These are phyloP conservation scores for Syngnathus scovelli DNA, from an alignment of 2,113 vertebrate genomes.

Conservation along the genomic window DNA sequence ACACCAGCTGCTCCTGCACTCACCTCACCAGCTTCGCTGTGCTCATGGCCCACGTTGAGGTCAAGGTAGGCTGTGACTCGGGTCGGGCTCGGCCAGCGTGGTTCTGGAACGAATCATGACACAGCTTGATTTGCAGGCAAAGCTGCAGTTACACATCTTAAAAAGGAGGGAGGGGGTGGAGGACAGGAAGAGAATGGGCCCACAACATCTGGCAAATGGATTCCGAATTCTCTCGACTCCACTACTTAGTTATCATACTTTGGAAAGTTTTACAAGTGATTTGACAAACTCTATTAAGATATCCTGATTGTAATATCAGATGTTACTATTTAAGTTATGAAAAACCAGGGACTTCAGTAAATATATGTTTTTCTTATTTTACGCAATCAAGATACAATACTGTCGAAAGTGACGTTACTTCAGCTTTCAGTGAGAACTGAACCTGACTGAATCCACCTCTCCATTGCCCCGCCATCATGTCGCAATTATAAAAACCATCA, in stretches of 20 bases:
- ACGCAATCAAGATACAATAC: background rate
- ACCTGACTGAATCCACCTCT: too few relatives aligned
- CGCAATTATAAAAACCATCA: background rate
- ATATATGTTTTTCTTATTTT: too few relatives aligned
- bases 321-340: background rate
- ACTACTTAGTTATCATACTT: constrained; percentile 37
- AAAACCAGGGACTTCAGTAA: background rate
- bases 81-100: background rate
- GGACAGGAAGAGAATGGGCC: constrained; percentile 15
- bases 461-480: too few relatives aligned
- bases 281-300: constrained; percentile 29
- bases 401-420: too few relatives aligned
- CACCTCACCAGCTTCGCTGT: constrained; percentile 97
- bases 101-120: constrained; percentile 26
- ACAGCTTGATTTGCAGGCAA: constrained; percentile 40
- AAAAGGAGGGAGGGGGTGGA: background rate
- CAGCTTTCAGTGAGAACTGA: too few relatives aligned
- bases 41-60: constrained; percentile 93
- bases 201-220: constrained; percentile 41
- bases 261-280: constrained; percentile 32
- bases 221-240: constrained; percentile 25
- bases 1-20: constrained; percentile 95
- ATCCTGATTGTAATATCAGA: constrained; percentile 13
- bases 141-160: constrained; percentile 7
- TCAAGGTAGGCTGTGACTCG: constrained; percentile 78